Conservation (phyloP, 1,140 invertebrate species). For the Meteorus sp. region DNA sequence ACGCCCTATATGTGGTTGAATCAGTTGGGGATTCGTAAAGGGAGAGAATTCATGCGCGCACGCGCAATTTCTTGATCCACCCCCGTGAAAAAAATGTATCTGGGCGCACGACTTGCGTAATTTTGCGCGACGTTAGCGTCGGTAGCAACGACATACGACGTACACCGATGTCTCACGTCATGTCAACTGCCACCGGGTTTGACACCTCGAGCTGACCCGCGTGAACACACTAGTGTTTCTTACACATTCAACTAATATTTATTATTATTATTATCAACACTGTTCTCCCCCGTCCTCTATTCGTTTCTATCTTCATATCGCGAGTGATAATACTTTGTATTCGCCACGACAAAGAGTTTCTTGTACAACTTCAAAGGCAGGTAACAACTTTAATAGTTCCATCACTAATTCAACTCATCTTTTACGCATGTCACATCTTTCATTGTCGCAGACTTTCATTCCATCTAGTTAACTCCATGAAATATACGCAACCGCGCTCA, state of each 20-base stretch:
- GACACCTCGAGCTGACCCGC: conserved; percentile 33
- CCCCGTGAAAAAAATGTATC: no score
- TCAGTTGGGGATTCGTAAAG: background rate
- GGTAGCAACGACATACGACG: conserved; percentile 29
- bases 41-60: conserved; percentile 19
- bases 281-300: background rate
- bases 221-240: background rate
- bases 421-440: no score
- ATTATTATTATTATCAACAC: background rate
- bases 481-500: no score
- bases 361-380: no score
- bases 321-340: no score
- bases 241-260: background rate
- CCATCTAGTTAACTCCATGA: no score
- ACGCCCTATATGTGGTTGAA: conserved; percentile 22
- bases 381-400: no score
- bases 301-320: no score
- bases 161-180: conserved; percentile 40
- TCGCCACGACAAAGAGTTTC: no score
- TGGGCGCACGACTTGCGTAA: conserved; percentile 28
- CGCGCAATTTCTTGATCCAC: conserved; percentile 25
- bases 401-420: no score
- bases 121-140: conserved; percentile 31
- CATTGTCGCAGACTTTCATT: no score
- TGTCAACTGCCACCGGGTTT: conserved; percentile 52